These are phyloP conservation scores for Anguilla obscura DNA, from an alignment of 2,797 vertebrate genomes.

Conservation along the genomic window DNA sequence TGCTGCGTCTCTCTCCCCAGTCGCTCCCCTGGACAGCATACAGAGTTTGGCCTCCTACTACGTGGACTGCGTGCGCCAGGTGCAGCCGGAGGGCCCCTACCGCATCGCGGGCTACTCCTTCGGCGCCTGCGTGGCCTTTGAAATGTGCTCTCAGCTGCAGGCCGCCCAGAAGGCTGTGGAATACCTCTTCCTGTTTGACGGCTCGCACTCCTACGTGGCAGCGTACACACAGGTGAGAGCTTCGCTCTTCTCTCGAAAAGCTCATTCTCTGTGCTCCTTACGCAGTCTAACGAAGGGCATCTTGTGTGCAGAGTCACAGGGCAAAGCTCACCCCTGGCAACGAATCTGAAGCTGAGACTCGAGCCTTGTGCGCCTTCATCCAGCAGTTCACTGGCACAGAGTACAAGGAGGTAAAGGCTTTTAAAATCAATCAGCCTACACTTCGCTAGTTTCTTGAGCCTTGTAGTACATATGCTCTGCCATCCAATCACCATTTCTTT, in stretches of 20 bases:
- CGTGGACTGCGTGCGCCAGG: constrained; percentile 79
- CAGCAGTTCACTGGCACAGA: constrained; percentile 86
- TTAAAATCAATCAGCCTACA: background rate
- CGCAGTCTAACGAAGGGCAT: background rate
- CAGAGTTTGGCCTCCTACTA: constrained; percentile 88
- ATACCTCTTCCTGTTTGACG: constrained; percentile 88
- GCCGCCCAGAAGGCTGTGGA: constrained; percentile 74
- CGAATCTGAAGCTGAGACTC: constrained; percentile 87
- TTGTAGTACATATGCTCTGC: background rate
- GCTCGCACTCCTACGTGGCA: constrained; percentile 90
- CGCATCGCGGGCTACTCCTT: constrained; percentile 93
- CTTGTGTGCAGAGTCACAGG: constrained; percentile 79
- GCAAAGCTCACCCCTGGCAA: constrained; percentile 87
- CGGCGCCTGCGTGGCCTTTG: constrained; percentile 96
- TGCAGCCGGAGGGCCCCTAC: constrained; percentile 89
- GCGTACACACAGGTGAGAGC: constrained; percentile 88
- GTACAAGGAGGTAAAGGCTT: constrained; percentile 81
- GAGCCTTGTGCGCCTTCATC: constrained; percentile 88
- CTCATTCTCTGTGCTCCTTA: background rate
- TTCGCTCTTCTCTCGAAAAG: background rate
- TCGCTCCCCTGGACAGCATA: constrained; percentile 91
- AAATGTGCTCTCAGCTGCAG: constrained; percentile 95
- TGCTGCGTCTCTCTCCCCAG: constrained; percentile 57
- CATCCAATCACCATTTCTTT: background rate
- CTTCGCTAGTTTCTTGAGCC: background rate